phyloP scores from a whole-genome alignment of 2,888 invertebrate species.

The Crioceris asparagi region DNA sequence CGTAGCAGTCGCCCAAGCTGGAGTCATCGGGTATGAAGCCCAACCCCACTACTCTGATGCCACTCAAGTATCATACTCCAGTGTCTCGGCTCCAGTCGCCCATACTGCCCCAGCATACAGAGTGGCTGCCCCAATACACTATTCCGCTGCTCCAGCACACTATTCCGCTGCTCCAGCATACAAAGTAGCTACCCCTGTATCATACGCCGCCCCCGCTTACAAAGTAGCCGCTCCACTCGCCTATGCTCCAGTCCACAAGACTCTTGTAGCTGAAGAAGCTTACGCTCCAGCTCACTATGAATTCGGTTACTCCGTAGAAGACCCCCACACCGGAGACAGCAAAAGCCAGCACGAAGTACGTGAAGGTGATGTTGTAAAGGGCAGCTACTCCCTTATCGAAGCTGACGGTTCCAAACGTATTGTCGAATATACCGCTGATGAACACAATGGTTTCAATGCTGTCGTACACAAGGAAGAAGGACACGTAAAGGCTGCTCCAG shows the following conservation, averaged over 20 bases:
- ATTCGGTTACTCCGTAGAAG: conserved; percentile 23
- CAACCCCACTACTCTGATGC: conserved; percentile 14
- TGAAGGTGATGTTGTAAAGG: conserved; percentile 40
- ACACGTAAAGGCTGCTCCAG: too few relatives aligned
- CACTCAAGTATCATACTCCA: conserved; percentile 26
- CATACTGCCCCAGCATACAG: too few relatives aligned
- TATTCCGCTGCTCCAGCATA: conserved; percentile 11
- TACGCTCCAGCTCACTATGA: conserved; percentile 23
- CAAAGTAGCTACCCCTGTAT: conserved; percentile 21
- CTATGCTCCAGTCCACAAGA: conserved; percentile 12
- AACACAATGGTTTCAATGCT: too few relatives aligned
- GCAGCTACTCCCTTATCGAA: too few relatives aligned
- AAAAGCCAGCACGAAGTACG: conserved; percentile 52
- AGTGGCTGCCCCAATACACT: too few relatives aligned
- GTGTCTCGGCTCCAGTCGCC: too few relatives aligned
- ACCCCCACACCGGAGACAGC: conserved; percentile 40
- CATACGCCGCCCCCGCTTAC: conserved; percentile 18
- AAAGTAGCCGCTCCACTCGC: conserved; percentile 5
- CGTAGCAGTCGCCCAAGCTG: too few relatives aligned
- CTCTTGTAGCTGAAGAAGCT: conserved; percentile 19
- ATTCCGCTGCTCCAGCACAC: too few relatives aligned
- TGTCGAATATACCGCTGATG: too few relatives aligned
- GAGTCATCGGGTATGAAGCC: too few relatives aligned
- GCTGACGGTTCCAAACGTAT: too few relatives aligned
- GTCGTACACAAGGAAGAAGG: too few relatives aligned